Base-by-base conservation (phyloP, 2,888 invertebrate species). In the Lasius fuliginosus region DNA sequence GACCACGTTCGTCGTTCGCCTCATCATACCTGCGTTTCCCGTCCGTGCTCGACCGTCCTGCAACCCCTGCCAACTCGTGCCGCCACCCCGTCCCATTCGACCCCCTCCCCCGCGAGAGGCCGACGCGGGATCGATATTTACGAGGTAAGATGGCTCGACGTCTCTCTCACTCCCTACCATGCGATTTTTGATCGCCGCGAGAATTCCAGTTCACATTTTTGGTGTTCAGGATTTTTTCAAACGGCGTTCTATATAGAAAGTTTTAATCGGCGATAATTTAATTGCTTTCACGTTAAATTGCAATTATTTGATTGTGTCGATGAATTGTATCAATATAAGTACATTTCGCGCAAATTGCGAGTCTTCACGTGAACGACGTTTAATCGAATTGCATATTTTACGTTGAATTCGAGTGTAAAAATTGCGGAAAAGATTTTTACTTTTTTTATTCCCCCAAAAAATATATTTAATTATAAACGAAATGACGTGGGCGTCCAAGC, bases 81-180 rank as follows among this genome's bases (percentile, higher is more conserved):
- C 77, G 64, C 81, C 46, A 53, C 49, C 49, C 49, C 49, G 49
- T 53, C n/a, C 49, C n/a, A 36, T 65, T 56, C 69, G 30, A 49
- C 69, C 18, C 15, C 85, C 76, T 85, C 79, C 85, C 76, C 85
- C 79, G 76, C 84, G 83, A 82, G 86, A 68, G 82, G 3, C 42
- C 71, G 79, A 83, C 83, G 36, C 60, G 23, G 75, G 83, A 90
- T 90, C 91, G 91, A 90, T 90, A 89, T 88, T 89, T 84, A 89
- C 89, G 87, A 90, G 91, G 90, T 90, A 90, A 81, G 88, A 84
- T 75, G 82, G 79, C 71, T 84, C 75, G 83, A 69, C 53, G 62
- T 62, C 46, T 79, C 64, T 68, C 33, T 62, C 71, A 58, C 46
- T 4, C 5, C n/a, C 36, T 36, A 5, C 36, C 5, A n/a, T 53